Evolutionary conservation across 2,888 invertebrate genomes (phyloP), one percentile per base, ranked within the genome.

Genomic region (Dolomedes plantarius): DNA sequence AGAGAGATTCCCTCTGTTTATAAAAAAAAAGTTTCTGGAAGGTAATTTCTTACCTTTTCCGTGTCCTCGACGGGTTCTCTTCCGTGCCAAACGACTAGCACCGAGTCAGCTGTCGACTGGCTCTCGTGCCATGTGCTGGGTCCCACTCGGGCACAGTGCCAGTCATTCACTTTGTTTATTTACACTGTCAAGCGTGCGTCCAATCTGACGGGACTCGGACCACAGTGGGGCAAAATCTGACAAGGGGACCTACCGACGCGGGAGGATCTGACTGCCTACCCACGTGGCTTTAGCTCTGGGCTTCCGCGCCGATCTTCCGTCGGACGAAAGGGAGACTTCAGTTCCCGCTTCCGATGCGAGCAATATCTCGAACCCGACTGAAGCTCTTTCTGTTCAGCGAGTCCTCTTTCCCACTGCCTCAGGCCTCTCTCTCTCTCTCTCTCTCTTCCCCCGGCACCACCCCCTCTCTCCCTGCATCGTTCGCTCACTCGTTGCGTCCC

Each of bases 121-220:
- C 31, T n/a, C 16, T 46, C 62, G 36, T 41, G 77, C 85, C 85
- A 85, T 85, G 85, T 85, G 85, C 46, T 19, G 56, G 16, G 82
- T 9, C 13, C 23, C 9, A 29, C 31, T 78, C 77, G 68, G 77
- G 85, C 76, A 78, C 31, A 11, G n/a, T 85, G 73, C 83, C 83
- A 86, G 78, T 77, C 76, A 56, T 46, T 74, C 72, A 73, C 72
- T 85, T 69, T 81, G 77, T 85, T 85, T 77, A 73, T 77, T 85
- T 85, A 73, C 77, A 73, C 68, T 23, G 36, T 19, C 11, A 23
- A 27, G 6, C 56, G 9, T 28, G 11, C 64, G 41, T 31, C 56
- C 3, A 6, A 9, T 23, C 32, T 32, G 29, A n/a, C 69, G n/a
- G 29, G 11, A 19, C n/a, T 32, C n/a, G 2, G 11, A 11, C 9